phyloP scores from a whole-genome alignment of 2,888 invertebrate species.

The Philereme vetulata region DNA sequence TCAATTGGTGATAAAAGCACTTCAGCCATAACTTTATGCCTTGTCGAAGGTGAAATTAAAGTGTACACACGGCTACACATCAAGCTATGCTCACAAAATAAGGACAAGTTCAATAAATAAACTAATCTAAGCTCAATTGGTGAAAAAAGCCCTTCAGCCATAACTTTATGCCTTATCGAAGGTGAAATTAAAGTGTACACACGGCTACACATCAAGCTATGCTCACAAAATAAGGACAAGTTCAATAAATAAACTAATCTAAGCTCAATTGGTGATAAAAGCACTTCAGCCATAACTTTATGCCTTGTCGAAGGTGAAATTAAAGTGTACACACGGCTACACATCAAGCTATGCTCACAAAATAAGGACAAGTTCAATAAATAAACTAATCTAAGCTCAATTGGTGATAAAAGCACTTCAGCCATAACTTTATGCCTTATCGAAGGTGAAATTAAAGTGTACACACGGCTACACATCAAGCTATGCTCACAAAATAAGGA shows the following conservation, averaged over 20 bases:
- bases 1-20: slow-evolving; percentile 17
- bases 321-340: slow-evolving; percentile 23
- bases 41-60: slow-evolving; percentile 37
- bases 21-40: slow-evolving; percentile 28
- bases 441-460: slow-evolving; percentile 36
- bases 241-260: slow-evolving; percentile 21
- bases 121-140: slow-evolving; percentile 13
- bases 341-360: too few relatives aligned
- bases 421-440: slow-evolving; percentile 32
- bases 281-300: slow-evolving; percentile 28
- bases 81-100: too few relatives aligned
- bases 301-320: slow-evolving; percentile 35
- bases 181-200: slow-evolving; percentile 38
- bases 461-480: too few relatives aligned
- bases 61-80: background rate
- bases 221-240: too few relatives aligned
- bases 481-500: too few relatives aligned
- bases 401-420: slow-evolving; percentile 17
- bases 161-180: slow-evolving; percentile 32
- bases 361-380: too few relatives aligned
- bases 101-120: slow-evolving; percentile 21
- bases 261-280: slow-evolving; percentile 12
- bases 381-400: slow-evolving; percentile 17
- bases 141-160: slow-evolving; percentile 18
- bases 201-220: too few relatives aligned